phyloP scores from a whole-genome alignment of 2,888 invertebrate species.

The Caenorhabditis sp. region DNA sequence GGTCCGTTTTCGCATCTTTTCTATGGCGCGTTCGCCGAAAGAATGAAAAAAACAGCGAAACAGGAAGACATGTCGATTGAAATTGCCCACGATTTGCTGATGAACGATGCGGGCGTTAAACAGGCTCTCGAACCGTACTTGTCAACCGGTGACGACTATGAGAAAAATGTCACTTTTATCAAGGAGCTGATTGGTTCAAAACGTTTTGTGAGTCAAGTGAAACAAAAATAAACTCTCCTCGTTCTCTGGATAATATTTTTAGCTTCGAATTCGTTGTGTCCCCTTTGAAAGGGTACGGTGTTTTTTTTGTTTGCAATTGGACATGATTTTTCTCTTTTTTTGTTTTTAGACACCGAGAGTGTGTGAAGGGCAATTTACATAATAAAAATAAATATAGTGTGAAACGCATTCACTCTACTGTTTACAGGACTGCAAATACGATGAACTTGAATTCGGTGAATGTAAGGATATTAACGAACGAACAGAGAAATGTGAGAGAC shows the following conservation, averaged over 20 bases:
- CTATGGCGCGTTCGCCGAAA: constrained; percentile 74
- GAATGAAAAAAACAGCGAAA: constrained; percentile 42
- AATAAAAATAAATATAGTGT: too few species aligned
- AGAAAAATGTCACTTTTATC: constrained; percentile 71
- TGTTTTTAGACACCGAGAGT: too few species aligned
- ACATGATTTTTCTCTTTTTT: neutral
- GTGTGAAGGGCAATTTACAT: too few species aligned
- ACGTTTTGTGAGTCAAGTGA: constrained; percentile 46
- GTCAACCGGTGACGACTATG: constrained; percentile 69
- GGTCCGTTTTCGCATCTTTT: constrained; percentile 79
- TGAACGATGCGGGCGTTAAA: constrained; percentile 68
- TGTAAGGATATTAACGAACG: neutral
- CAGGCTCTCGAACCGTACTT: constrained; percentile 67
- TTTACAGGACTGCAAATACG: too few species aligned
- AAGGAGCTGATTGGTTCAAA: constrained; percentile 73
- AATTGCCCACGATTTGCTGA: constrained; percentile 70
- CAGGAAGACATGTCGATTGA: constrained; percentile 31
- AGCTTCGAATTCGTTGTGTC: too few species aligned
- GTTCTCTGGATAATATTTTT: too few species aligned
- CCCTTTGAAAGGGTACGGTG: too few species aligned
- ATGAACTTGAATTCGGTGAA: too few species aligned
- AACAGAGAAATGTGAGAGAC: neutral
- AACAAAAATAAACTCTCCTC: too few species aligned
- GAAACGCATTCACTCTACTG: too few species aligned
- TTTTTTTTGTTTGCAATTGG: neutral